Conservation (phyloP, 2,113 vertebrate species). For the Sigmodon hispidus region DNA sequence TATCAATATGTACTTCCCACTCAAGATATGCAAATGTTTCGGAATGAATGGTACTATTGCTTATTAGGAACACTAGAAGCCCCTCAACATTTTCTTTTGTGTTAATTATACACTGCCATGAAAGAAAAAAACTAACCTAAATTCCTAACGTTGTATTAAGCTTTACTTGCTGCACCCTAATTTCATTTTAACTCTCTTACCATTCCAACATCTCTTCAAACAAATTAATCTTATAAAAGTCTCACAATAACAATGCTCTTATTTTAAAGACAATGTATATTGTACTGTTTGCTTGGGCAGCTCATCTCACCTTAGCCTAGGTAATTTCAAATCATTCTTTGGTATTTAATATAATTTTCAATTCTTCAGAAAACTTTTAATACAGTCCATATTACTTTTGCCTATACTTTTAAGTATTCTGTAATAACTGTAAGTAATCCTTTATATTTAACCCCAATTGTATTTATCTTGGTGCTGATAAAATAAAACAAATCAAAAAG, state of each 20-base stretch:
- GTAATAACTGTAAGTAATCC: neutral
- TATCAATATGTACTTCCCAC: neutral
- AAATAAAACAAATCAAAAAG: neutral
- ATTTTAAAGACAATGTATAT: neutral
- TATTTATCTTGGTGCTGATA: neutral
- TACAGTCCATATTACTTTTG: neutral
- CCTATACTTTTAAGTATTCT: neutral
- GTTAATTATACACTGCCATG: neutral
- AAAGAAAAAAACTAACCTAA: neutral
- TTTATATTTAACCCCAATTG: neutral
- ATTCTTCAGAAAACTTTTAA: neutral
- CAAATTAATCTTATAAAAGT: neutral
- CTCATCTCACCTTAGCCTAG: neutral
- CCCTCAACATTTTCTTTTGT: neutral
- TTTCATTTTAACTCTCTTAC: neutral
- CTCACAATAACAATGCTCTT: neutral
- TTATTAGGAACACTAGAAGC: neutral
- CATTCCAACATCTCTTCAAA: neutral
- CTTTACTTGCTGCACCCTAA: neutral
- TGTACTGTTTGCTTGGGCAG: neutral
- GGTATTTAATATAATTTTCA: neutral
- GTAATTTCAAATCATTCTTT: constrained; percentile 31
- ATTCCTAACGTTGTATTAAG: neutral
- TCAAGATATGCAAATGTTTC: neutral
- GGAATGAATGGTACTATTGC: neutral